Percentiles rank a stretch among this genome's conserved stretches.
phyloP scores from a whole-genome alignment of 2,797 vertebrate genomes.

The Knipowitschia caucasica region DNA sequence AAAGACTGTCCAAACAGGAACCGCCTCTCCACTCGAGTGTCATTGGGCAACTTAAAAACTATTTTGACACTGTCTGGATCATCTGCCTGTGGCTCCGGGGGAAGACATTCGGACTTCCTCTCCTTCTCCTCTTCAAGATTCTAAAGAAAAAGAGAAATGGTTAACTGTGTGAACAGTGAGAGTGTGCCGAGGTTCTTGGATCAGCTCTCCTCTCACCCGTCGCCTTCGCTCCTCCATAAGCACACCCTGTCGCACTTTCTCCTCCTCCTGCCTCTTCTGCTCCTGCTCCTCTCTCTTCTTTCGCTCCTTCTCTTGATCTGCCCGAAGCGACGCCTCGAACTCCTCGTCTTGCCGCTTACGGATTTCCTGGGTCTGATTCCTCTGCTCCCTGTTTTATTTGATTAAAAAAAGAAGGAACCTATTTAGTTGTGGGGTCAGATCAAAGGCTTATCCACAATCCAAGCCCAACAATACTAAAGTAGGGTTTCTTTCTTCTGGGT shows the following conservation, averaged over 20 bases:
- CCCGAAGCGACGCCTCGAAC: conserved; percentile 88
- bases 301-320: conserved; percentile 96
- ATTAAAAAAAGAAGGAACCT: neutral
- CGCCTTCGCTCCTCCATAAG: conserved; percentile 89
- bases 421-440: too few relatives aligned
- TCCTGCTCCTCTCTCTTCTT: conserved; percentile 93
- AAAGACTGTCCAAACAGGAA: conserved; percentile 95
- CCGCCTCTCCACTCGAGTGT: conserved; percentile 92
- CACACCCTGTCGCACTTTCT: conserved; percentile 85
- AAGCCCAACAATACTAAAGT: too few relatives aligned
- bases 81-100: conserved; percentile 88
- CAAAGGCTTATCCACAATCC: too few relatives aligned
- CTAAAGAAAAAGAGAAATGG: conserved; percentile 61
- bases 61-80: conserved; percentile 97
- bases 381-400: conserved; percentile 83
- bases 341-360: conserved; percentile 97
- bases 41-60: conserved; percentile 96
- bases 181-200: too few relatives aligned
- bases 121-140: conserved; percentile 96
- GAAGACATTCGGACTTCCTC: conserved; percentile 91
- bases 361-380: conserved; percentile 96
- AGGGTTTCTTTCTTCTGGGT: too few relatives aligned
- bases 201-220: conserved; percentile 75
- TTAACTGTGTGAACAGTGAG: neutral
- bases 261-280: conserved; percentile 87